A percentile compares a stretch with the other conserved stretches of the same genome.
Conservation (phyloP, 2,113 vertebrate species). For the Halichoerus grypus region DNA sequence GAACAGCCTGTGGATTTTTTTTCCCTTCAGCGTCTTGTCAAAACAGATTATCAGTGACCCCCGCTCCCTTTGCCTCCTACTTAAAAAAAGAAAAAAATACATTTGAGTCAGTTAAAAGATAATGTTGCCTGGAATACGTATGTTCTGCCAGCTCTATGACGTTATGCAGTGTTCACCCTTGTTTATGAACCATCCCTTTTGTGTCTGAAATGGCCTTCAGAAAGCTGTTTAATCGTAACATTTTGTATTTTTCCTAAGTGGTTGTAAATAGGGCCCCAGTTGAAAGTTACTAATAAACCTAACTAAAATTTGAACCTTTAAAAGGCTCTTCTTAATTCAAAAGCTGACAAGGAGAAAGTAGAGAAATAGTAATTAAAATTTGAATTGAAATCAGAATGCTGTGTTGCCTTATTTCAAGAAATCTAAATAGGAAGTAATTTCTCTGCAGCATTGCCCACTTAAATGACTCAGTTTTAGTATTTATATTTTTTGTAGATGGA, state of each 20-base stretch:
- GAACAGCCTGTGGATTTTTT: constrained; percentile 45
- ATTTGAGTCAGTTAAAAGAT: constrained; percentile 28
- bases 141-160: constrained; percentile 46
- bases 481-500: neutral
- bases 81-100: neutral
- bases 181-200: constrained; percentile 21
- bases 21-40: neutral
- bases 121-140: neutral
- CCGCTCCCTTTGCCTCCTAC: neutral
- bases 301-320: neutral
- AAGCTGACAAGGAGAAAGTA: neutral
- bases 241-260: constrained; percentile 12
- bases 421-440: constrained; percentile 24
- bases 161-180: constrained; percentile 4
- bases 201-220: neutral
- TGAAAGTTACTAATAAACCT: neutral
- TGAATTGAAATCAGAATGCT: constrained; percentile 55
- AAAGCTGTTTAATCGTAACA: neutral
- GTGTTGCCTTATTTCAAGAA: constrained; percentile 34
- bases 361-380: constrained; percentile 46
- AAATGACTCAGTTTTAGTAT: constrained; percentile 1
- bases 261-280: neutral
- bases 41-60: neutral
- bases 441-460: constrained; percentile 14
- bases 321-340: constrained; percentile 15